These are phyloP conservation scores for Apodemia zela DNA, from an alignment of 2,888 invertebrate species.

Conservation along the genomic window DNA sequence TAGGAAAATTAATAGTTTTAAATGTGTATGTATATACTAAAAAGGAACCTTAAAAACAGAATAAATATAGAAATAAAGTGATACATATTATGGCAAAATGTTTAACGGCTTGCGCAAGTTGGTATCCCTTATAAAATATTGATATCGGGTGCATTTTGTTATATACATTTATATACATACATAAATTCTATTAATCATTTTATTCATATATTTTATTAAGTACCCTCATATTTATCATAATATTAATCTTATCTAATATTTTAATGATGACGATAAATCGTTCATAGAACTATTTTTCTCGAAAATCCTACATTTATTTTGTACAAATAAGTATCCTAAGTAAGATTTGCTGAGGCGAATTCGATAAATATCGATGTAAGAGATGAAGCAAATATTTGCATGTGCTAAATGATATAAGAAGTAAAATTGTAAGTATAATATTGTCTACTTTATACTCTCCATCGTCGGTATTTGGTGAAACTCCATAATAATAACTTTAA, in stretches of 20 bases:
- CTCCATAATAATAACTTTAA: too few species aligned
- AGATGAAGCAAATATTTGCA: too few species aligned
- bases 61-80: background rate
- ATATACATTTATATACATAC: slow-evolving; percentile 11
- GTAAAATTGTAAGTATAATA: too few species aligned
- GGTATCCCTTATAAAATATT: background rate
- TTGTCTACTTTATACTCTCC: too few species aligned
- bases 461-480: too few species aligned
- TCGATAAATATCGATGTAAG: too few species aligned
- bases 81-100: slow-evolving; percentile 1
- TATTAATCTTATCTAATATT: slow-evolving; percentile 5
- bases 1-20: slow-evolving; percentile 3
- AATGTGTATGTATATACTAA: background rate
- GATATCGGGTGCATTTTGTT: background rate
- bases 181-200: background rate
- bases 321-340: too few species aligned
- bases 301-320: too few species aligned
- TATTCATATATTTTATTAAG: background rate
- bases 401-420: too few species aligned
- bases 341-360: too few species aligned
- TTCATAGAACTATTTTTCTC: too few species aligned
- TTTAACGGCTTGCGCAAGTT: background rate
- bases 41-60: background rate
- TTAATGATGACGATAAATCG: background rate
- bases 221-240: background rate